Evolutionary conservation across 1,140 invertebrate genomes (phyloP), one percentile per base, ranked within the genome.

Genomic region (Microplitis mediator): DNA sequence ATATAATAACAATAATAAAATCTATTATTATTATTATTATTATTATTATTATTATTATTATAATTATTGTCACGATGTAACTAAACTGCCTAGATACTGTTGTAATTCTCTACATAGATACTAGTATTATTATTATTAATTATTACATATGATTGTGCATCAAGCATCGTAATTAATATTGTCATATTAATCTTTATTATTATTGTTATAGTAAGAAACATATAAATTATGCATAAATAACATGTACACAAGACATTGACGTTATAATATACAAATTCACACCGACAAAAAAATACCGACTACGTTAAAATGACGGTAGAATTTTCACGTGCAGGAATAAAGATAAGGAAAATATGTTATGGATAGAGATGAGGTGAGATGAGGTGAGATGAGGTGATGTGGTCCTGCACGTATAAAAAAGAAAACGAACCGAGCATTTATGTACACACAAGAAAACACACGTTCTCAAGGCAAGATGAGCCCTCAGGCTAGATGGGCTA

Each of bases 151-250:
- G 4, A 54, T 54, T 54, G 51, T 54, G 51, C 51, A 54, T 54
- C 16, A 54, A 14, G 13, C 13, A 50, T n/a, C 51, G 16, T 54
- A n/a, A 54, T 54, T 54, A 54, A 54, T 54, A 54, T 54, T 54
- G 51, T 54, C 51, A 54, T 75, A 78, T 77, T 77, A 72, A 77
- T 75, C 77, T 75, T 80, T 75, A 54, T 54, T n/a, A 77, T 75
- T 76, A 72, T 66, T 51, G 54, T 68, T 68, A 56, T 34, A 11
- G 35, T 66, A 36, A 66, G 51, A n/a, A n/a, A 54, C 16, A 50
- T 50, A 8, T 50, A 8, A 50, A 8, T 50, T 8, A 8, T 13
- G 45, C 13, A 50, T 50, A 8, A 50, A 8, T 13, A 50, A 8
- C 13, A 50, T 50, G 2, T 23, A 23, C 23, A 23, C 23, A 23